Base-by-base conservation (phyloP, 2,797 vertebrate genomes). In the Pachyuromys duprasi region DNA sequence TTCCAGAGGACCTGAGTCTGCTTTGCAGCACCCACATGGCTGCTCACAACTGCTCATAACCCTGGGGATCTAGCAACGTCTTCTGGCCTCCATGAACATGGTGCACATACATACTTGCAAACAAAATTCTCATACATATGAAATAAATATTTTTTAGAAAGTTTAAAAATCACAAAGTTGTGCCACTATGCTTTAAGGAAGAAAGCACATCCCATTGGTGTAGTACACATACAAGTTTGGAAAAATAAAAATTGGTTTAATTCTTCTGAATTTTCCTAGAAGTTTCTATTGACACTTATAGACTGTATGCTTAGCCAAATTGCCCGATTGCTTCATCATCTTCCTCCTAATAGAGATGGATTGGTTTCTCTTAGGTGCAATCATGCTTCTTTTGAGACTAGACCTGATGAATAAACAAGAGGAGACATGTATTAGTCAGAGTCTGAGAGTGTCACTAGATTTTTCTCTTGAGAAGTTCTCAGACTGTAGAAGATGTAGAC, bases 391-490 rank as follows among this genome's bases (percentile, higher is more conserved):
- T 69, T 82, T 91, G 39, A 96, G 91, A 72, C 69, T 60, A 12
- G 69, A 74, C 92, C 94, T 78, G 31, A 42, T 93, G 83, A 86
- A 81, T 89, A 67, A 76, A 13, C 22, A 36, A 55, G 57, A 28
- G 5, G 28, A 79, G n/a, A 7, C 53, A 7, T 86, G 5, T 42
- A 39, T 93, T 89, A 93, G n/a, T 76, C 80, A 91, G 53, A 90
- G 14, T 70, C 70, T 86, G 55, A 84, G 67, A 28, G 89, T 49
- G 45, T 83, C 78, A 62, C 79, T 82, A 79, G 42, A 62, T 17
- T 88, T 96, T 91, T 83, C 62, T 93, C 74, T 33, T 82, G 53
- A 93, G 55, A 81, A 75, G 89, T 88, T 91, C 55, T 86, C n/a
- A 65, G 63, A 62, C 42, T 60, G 69, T 33, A 22, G 72, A 86